Conservation (phyloP, 2,888 invertebrate genomes). For the Dermolepida albohirtum region DNA sequence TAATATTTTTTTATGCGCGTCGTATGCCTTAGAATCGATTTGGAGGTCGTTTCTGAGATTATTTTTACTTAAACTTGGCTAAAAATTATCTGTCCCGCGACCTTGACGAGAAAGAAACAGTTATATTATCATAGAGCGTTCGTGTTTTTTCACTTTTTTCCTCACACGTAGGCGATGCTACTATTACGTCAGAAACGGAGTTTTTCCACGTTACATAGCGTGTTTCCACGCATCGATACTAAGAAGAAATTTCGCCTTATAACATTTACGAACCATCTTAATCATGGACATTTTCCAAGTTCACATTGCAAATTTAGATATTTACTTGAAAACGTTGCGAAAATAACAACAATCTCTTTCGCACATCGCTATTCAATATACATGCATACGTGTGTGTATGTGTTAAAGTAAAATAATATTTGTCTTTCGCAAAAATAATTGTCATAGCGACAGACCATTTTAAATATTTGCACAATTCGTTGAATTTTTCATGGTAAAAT, state of each 20-base stretch:
- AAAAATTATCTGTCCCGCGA: conserved; percentile 38
- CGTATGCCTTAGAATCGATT: conserved; percentile 26
- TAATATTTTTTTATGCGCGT: conserved; percentile 28
- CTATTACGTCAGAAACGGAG: conserved; percentile 30
- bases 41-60: conserved; percentile 35
- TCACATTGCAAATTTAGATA: no score
- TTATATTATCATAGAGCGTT: conserved; percentile 28
- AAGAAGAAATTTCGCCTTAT: conserved; percentile 19
- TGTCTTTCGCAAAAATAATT: no score
- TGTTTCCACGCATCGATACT: conserved; percentile 7
- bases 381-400: no score
- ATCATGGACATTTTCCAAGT: conserved; percentile 6
- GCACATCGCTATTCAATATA: no score
- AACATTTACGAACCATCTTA: conserved; percentile 5
- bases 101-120: conserved; percentile 35
- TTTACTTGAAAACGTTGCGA: no score
- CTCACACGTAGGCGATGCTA: conserved; percentile 19
- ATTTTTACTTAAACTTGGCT: conserved; percentile 43
- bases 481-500: no score
- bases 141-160: conserved; percentile 21
- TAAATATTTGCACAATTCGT: no score
- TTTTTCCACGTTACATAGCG: conserved; percentile 19
- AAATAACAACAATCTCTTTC: no score
- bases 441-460: no score
- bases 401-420: no score